Evolutionary conservation across 2,113 vertebrate genomes (phyloP), one percentile per base, ranked within the genome.

Genomic region (Pitta sordida): DNA sequence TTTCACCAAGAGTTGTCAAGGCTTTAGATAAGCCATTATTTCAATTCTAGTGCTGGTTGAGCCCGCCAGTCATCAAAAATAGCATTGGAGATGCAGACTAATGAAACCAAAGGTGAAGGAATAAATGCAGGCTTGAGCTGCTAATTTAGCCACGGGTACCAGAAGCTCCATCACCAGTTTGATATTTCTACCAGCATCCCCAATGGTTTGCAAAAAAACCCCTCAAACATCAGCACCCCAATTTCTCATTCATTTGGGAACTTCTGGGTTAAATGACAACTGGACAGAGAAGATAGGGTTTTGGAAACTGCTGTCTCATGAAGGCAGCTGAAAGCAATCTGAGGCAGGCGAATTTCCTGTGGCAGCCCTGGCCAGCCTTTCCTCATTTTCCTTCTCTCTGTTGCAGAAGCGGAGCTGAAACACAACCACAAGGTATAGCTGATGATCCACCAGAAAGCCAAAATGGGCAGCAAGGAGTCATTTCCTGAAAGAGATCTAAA

Each of bases 401-500:
- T 49, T 70, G 20, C 62, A 87, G 67, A 90, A 77, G 46, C 3
- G 26, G 43, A 85, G 82, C 49, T 74, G 89, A 92, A 95, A 90
- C 0, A 0, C 37, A 69, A 43, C 90, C 94, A 94, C 20, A 8
- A 95, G 91, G 80, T 80, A 83, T 0, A 10, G 65, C 32, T 90
- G 92, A 88, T 93, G 88, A 94, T 58, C 73, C 83, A 80, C 59
- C 90, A 94, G 70, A 95, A 81, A 93, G 71, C 76, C 88, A 95
- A 88, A 91, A 74, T 0, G 7, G 55, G 79, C 51, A 88, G 48
- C 1, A 0, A 90, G 64, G 59, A 88, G 75, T 90, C 49, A 91
- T 88, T 96, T 96, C 90, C 95, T 94, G 87, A 82, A 91, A 81
- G 52, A 87, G 62, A 95, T 49, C 78, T 95, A 76, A 93, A 88